These are phyloP conservation scores for Drosophila mayaguana DNA, from an alignment of 2,888 invertebrate species.

Conservation along the genomic window DNA sequence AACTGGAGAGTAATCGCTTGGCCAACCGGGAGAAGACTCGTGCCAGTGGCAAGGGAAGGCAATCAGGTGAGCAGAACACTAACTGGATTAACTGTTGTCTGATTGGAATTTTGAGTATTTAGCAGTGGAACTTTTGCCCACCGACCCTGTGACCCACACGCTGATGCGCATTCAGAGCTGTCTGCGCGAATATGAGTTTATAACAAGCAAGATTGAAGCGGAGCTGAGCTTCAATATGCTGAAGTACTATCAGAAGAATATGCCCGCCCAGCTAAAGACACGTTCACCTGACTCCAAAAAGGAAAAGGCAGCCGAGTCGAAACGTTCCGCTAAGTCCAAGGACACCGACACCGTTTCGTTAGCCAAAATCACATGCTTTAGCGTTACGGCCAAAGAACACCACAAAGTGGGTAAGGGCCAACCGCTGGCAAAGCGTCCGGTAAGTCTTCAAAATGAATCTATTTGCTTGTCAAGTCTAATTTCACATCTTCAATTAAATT, in stretches of 20 bases:
- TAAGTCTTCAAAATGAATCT: slow-evolving; percentile 22
- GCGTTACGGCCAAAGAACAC: slow-evolving; percentile 55
- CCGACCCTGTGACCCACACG: slow-evolving; percentile 37
- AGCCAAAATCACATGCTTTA: slow-evolving; percentile 47
- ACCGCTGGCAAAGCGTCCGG: slow-evolving; percentile 57
- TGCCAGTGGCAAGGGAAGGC: neutral
- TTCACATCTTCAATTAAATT: neutral
- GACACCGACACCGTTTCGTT: slow-evolving; percentile 23
- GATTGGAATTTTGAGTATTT: neutral
- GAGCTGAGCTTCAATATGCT: slow-evolving; percentile 56
- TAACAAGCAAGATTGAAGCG: slow-evolving; percentile 40
- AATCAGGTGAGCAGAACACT: slow-evolving; percentile 22
- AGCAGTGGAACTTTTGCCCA: slow-evolving; percentile 2
- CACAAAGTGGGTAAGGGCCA: slow-evolving; percentile 60
- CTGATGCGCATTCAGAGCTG: slow-evolving; percentile 40
- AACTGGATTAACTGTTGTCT: too few species aligned
- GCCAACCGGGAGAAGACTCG: slow-evolving; percentile 1
- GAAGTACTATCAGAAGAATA: slow-evolving; percentile 49
- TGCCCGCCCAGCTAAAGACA: slow-evolving; percentile 55
- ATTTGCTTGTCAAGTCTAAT: neutral
- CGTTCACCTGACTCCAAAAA: slow-evolving; percentile 7
- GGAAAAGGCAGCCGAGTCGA: slow-evolving; percentile 9
- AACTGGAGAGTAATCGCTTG: slow-evolving; percentile 23
- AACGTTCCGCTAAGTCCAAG: slow-evolving; percentile 23
- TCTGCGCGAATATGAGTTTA: slow-evolving; percentile 38